Evolutionary conservation across 2,888 invertebrate species (phyloP).

Genomic region (Acrobasis suavella): DNA sequence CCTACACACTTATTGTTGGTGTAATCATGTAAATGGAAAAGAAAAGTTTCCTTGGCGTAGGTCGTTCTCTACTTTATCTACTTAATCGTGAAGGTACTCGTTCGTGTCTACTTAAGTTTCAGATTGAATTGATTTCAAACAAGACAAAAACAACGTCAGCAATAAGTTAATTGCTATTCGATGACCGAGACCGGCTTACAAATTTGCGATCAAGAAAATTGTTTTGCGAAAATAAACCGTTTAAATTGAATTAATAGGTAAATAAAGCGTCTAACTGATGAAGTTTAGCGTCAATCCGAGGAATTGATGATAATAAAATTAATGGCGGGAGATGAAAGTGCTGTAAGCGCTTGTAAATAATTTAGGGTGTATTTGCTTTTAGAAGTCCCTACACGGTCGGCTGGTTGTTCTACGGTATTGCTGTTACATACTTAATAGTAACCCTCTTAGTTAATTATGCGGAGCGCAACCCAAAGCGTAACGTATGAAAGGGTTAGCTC

Average conservation of each 20-base stretch:
- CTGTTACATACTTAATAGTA: conserved; percentile 77
- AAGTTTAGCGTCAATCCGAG: conserved; percentile 20
- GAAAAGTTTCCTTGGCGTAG: conserved; percentile 12
- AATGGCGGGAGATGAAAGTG: conserved; percentile 34
- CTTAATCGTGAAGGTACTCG: background rate
- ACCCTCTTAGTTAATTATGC: conserved; percentile 78
- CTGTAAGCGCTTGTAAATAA: conserved; percentile 52
- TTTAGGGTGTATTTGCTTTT: conserved; percentile 63
- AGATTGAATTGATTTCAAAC: background rate
- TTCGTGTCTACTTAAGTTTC: background rate
- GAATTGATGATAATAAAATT: conserved; percentile 26
- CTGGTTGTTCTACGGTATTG: conserved; percentile 61
- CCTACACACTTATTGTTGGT: conserved; percentile 27
- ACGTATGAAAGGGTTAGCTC: conserved; percentile 54
- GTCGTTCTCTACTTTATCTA: background rate
- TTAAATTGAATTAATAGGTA: conserved; percentile 25
- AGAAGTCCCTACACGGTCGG: conserved; percentile 53
- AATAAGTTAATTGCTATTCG: conserved; percentile 45
- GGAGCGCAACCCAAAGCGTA: conserved; percentile 53
- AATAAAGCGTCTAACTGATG: conserved; percentile 25
- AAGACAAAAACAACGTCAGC: conserved; percentile 34
- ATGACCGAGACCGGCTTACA: conserved; percentile 26
- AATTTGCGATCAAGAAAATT: conserved; percentile 22
- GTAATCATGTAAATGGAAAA: conserved; percentile 35
- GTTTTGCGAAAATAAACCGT: conserved; percentile 21